These are phyloP conservation scores for Ceuthmochares aereus DNA, from an alignment of 2,113 vertebrate genomes.

Conservation along the genomic window DNA sequence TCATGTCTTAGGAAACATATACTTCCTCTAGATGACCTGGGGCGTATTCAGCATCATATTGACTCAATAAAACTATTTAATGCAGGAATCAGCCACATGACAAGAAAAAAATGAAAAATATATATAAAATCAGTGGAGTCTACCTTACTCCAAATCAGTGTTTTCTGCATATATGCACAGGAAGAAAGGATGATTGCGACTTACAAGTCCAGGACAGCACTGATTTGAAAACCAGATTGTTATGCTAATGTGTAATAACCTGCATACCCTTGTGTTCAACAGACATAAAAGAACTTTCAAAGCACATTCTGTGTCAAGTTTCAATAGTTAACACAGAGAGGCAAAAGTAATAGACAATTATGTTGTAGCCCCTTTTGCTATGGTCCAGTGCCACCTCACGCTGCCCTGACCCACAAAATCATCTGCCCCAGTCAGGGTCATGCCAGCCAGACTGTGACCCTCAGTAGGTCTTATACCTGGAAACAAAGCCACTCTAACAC, in stretches of 20 bases:
- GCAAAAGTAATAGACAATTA: not conserved
- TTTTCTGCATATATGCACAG: not conserved
- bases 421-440: not conserved
- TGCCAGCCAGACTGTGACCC: not conserved
- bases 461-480: not conserved
- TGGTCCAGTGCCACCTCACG: fast-evolving
- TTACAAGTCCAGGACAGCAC: not conserved
- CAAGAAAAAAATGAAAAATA: not conserved
- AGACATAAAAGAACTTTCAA: not conserved
- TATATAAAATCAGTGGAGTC: not conserved
- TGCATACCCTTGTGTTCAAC: not conserved
- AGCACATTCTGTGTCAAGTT: not conserved
- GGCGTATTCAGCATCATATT: not conserved
- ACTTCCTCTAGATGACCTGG: not conserved
- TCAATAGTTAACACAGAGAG: not conserved
- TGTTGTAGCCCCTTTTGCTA: not conserved
- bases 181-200: not conserved
- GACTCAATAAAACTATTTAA: not conserved
- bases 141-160: not conserved
- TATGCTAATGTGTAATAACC: not conserved
- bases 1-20: not conserved
- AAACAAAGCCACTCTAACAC: fast-evolving
- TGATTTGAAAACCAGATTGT: not conserved
- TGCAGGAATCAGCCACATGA: not conserved
- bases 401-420: not conserved